Evolutionary conservation across 2,888 invertebrate genomes (phyloP), one percentile per base, ranked within the genome.

Genomic region (Nemapogon koenigi): DNA sequence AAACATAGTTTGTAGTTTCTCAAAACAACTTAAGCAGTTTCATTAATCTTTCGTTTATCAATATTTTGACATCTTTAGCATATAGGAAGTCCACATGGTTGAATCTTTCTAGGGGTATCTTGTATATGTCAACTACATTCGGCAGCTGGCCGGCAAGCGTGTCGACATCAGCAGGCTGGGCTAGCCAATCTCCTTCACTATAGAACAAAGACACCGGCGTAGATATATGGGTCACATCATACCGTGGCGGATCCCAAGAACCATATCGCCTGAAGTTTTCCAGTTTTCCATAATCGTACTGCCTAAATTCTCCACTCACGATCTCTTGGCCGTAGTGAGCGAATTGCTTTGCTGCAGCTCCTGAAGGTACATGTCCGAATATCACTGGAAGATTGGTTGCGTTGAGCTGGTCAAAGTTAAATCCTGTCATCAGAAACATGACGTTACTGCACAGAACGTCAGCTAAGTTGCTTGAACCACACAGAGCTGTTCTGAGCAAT

Each of bases 101-200:
- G 41, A 75, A 78, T 35, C 56, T 51, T 22, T 78, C 62, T 48
- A 76, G 67, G 0, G 81, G 79, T 33, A 88, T 81, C 42, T 79
- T 66, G 52, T 83, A 75, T 43, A 76, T 78, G 36, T 81, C 81
- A 4, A 82, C 56, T 2, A 75, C 70, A 48, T 82, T 84, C 6
- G 68, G 65, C 28, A 90, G 54, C 40, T 67, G 60, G 8, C 59
- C 55, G 25, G 78, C 70, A 35, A 87, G 52, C 13, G 65, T 59
- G 27, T 79, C 57, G 1, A 87, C 84, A 41, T 87, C 86, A 46
- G 58, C 56, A 2, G 80, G 71, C 35, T 79, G 66, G 1, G 87
- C 81, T 14, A 90, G 55, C 82, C 85, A 84, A 56, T 91, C 91
- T 11, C 83, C 82, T 2, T 62, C 61, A 18, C 67, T 65, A 44